Base-by-base conservation (phyloP, 2,888 invertebrate species). In the Netelia inedita region DNA sequence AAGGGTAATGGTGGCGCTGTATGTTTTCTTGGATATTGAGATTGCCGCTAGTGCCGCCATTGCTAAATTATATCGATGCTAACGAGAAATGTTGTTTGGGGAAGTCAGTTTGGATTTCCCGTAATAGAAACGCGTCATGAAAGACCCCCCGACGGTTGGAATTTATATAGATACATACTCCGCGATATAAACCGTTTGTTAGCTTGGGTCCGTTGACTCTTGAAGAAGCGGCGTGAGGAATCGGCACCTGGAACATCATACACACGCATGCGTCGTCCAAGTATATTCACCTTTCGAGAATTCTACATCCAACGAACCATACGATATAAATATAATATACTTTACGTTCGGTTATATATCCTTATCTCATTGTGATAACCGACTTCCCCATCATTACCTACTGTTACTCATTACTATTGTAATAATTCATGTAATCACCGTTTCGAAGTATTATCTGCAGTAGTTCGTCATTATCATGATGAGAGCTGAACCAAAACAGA, bases 111-210 rank as follows among this genome's bases (percentile, higher is more conserved):
- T 28, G 28, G 28, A 28, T 53, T 21, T 14, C 53, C n/a, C 19
- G 21, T 28, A 53, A 16, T 65, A 46, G 2, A 46, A 46, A 46
- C 14, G 19, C 53, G 21, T 19, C 65, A 41, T 75, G 55, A 50
- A 28, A 75, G 21, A 69, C 19, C 19, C 46, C 41, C 41, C 28
- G 16, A 50, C 11, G 41, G 53, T 41, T 68, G 68, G 61, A 81
- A 75, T 75, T 53, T 69, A 68, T 75, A 61, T 68, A 68, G 69
- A 61, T 68, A 28, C 57, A 8, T 57, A 19, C 19, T 0, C 21
- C 59, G 74, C 74, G 46, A 75, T 35, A 69, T 69, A 75, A 81
- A 81, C 81, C 68, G 74, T 81, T 81, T 74, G 81, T 68, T 74
- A 75, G 59, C 59, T 23, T 57, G 74, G 61, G 74, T 81, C 74